Evolutionary conservation across 2,113 vertebrate genomes (phyloP), one percentile per base, ranked within the genome.

Genomic region (Monopterus albus): DNA sequence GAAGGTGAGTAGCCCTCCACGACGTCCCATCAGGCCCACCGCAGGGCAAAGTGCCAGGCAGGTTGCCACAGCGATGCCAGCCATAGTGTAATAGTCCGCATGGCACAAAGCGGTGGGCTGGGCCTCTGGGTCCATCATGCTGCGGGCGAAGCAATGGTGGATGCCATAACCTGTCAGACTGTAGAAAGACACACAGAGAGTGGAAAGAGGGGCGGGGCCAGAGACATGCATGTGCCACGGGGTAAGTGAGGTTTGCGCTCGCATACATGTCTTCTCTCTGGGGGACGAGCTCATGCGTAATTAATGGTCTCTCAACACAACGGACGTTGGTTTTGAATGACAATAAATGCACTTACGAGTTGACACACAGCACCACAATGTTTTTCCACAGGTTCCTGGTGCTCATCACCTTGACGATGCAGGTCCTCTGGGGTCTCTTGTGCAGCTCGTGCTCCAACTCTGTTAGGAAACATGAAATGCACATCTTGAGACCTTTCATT

Each of bases 321-420:
- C 0, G 8, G 60, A 63, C 52, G 59, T 25, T 47, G 57, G 26
- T 66, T 75, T 52, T 69, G 62, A 82, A 72, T 36, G 58, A 56
- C 43, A 72, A 72, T 23, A 28, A 47, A 21, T 47, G 74, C 64
- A 98, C 97, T 98, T 94, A 99, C 98, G 98, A 99, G 91, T 98
- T 99, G 73, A 99, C 95, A 83, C 98, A 99, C 58, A 99, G 87
- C 23, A 99, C 98, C 39, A 99, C 95, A 0, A 98, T 98, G 93
- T 98, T 98, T 82, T 98, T 98, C 98, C 98, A 99, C 87, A 99
- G 92, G 91, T 98, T 99, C 71, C 98, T 94, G 20, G 97, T 98
- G 64, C 95, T 94, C 86, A 96, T 96, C 89, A 99, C 95, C 90
- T 97, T 96, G 51, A 98, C 93, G 20, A 99, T 95, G 88, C 96